Percentiles rank a stretch among this genome's conserved stretches.
Conservation (phyloP, 1,140 invertebrate species). For the Caenorhabditis tropicalis region DNA sequence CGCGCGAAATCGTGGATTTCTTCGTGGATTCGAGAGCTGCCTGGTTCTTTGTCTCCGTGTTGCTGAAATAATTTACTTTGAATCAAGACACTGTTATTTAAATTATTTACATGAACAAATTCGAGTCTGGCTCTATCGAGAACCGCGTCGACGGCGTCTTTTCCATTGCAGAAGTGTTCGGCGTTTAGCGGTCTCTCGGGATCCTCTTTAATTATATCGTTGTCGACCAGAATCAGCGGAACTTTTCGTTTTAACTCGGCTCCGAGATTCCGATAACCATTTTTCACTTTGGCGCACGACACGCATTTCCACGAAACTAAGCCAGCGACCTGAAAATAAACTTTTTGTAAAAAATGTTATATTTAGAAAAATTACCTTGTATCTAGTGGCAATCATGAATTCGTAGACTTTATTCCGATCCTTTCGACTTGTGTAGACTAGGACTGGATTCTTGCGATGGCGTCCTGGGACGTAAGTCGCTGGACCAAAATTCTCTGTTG, state of each 20-base stretch:
- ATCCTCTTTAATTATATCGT: constrained; percentile 52
- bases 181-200: constrained; percentile 41
- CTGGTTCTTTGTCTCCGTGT: background rate
- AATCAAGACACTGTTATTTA: background rate
- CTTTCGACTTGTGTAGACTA: constrained; percentile 24
- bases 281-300: constrained; percentile 24
- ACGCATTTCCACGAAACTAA: constrained; percentile 48
- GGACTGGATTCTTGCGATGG: constrained; percentile 46
- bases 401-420: constrained; percentile 42
- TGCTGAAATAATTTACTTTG: background rate
- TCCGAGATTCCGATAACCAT: constrained; percentile 35
- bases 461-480: constrained; percentile 37
- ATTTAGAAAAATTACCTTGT: background rate
- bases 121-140: constrained; percentile 3
- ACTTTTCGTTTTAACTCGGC: constrained; percentile 11
- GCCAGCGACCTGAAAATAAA: constrained; percentile 33
- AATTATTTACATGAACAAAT: background rate
- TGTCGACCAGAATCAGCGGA: constrained; percentile 46
- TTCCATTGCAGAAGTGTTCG: constrained; percentile 45
- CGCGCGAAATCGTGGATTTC: background rate
- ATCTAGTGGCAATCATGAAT: constrained; percentile 30
- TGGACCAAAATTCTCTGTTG: background rate
- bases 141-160: background rate
- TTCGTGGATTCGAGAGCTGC: background rate
- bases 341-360: background rate